Conservation (phyloP, 2,113 vertebrate genomes). For the Oryzias celebensis region DNA sequence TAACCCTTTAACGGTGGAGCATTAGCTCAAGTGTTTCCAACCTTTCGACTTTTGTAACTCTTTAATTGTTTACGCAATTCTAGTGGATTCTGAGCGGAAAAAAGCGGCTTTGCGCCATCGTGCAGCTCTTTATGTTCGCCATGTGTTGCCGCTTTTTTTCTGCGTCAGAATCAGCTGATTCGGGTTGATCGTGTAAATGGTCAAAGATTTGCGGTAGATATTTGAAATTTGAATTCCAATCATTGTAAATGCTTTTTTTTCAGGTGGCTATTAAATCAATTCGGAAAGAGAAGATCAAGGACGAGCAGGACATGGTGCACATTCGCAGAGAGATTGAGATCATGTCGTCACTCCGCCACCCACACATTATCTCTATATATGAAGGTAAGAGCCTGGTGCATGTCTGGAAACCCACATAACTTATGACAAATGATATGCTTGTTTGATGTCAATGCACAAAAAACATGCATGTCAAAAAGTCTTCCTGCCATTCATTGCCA, state of each 20-base stretch:
- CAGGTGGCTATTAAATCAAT: slow-evolving; percentile 99
- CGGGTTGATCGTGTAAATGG: too few species aligned
- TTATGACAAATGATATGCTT: slow-evolving; percentile 10
- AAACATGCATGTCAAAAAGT: slow-evolving; percentile 24
- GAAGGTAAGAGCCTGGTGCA: slow-evolving; percentile 82
- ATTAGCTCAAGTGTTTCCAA: too few species aligned
- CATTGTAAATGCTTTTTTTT: slow-evolving; percentile 15
- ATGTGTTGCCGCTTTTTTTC: too few species aligned
- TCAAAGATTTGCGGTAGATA: too few species aligned
- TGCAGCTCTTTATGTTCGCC: too few species aligned
- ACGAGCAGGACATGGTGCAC: slow-evolving; percentile 99
- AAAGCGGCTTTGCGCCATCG: too few species aligned
- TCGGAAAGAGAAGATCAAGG: slow-evolving; percentile 98
- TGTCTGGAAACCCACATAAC: not conserved
- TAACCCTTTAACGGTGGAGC: too few species aligned
- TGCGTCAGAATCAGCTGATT: too few species aligned
- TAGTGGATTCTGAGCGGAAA: too few species aligned
- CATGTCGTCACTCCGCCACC: slow-evolving; percentile 97
- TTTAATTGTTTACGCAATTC: too few species aligned
- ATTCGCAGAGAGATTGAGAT: slow-evolving; percentile 99
- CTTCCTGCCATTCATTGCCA: slow-evolving; percentile 23
- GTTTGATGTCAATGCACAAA: slow-evolving; percentile 23
- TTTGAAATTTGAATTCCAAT: too few species aligned
- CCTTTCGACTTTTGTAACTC: too few species aligned
- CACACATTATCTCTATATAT: slow-evolving; percentile 98